phyloP scores from a whole-genome alignment of 2,888 invertebrate genomes.

The Allygus modestus region DNA sequence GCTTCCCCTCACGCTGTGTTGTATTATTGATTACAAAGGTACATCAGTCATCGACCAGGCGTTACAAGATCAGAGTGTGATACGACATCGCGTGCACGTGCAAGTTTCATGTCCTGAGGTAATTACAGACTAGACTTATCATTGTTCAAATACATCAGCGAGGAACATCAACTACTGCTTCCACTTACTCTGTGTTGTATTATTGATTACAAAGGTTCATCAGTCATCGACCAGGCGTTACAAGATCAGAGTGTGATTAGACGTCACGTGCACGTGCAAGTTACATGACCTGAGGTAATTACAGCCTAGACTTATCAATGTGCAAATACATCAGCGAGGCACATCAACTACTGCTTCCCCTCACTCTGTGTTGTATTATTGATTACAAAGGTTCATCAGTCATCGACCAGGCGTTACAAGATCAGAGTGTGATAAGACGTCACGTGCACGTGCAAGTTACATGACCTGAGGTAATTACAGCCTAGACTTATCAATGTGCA shows the following conservation, averaged over 20 bases:
- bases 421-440: slow-evolving; percentile 14
- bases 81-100: slow-evolving; percentile 6
- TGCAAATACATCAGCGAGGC: slow-evolving; percentile 15
- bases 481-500: slow-evolving; percentile 19
- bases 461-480: slow-evolving; percentile 3
- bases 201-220: slow-evolving; percentile 27
- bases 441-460: slow-evolving; percentile 3
- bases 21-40: slow-evolving; percentile 23
- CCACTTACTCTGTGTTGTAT: background rate
- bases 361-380: slow-evolving; percentile 9
- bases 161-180: background rate
- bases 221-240: background rate
- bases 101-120: background rate
- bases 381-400: slow-evolving; percentile 27
- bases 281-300: background rate
- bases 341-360: background rate
- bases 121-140: slow-evolving; percentile 23
- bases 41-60: background rate
- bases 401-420: background rate
- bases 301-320: slow-evolving; percentile 29
- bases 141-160: slow-evolving; percentile 13
- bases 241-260: background rate
- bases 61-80: background rate
- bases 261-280: slow-evolving; percentile 10
- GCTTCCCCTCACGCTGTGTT: background rate